Percentiles rank a stretch among this genome's conserved stretches.
These are phyloP conservation scores for Oreochromis niloticus DNA, from an alignment of 2,113 vertebrate genomes.

Conservation along the genomic window DNA sequence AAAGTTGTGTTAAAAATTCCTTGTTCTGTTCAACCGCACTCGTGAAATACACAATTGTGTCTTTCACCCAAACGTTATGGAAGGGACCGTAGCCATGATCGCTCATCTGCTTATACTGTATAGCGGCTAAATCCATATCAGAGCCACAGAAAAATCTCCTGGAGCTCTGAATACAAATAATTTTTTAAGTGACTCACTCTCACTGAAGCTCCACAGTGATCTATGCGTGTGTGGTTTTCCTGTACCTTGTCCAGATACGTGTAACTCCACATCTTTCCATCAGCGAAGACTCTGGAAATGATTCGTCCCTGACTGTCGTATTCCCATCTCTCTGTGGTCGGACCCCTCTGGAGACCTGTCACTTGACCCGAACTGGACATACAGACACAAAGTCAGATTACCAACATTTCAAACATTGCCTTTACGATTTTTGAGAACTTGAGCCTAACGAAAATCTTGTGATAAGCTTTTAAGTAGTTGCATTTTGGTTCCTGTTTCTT, in stretches of 20 bases:
- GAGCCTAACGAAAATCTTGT: not conserved
- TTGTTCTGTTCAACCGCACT: not conserved
- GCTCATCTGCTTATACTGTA: not conserved
- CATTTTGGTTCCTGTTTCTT: not conserved
- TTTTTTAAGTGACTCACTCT: not conserved
- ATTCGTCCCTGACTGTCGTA: constrained; percentile 94
- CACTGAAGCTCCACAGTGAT: not conserved
- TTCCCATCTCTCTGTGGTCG: constrained; percentile 88
- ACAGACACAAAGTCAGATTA: not conserved
- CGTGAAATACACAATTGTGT: too few species aligned
- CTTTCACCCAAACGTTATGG: too few species aligned
- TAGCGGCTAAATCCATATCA: not conserved
- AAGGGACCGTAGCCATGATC: not conserved
- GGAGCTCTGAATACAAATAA: accelerated
- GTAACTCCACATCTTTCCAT: constrained; percentile 97
- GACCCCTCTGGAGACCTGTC: constrained; percentile 89
- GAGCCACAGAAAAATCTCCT: not conserved
- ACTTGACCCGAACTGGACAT: constrained; percentile 82
- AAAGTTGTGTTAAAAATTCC: not conserved
- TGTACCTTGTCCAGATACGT: constrained; percentile 94
- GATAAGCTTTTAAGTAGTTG: not conserved
- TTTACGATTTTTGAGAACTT: not conserved
- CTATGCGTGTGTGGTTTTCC: not conserved
- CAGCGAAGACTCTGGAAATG: constrained; percentile 89
- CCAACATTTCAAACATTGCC: not conserved